These are phyloP conservation scores for Agrochola circellaris DNA, from an alignment of 2,888 invertebrate species.

Conservation along the genomic window DNA sequence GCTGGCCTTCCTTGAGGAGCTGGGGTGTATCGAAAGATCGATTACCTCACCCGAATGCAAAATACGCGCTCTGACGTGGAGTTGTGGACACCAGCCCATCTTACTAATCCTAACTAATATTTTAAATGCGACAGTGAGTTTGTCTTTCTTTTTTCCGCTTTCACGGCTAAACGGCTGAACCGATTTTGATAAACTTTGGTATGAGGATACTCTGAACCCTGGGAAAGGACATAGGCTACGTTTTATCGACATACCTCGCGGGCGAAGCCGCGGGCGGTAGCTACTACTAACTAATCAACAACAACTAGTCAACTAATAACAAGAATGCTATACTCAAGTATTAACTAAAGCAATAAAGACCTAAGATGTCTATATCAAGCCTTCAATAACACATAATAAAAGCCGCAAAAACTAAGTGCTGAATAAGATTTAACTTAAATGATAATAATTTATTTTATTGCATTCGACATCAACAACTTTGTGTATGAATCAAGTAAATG, in stretches of 20 bases:
- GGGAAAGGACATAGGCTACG: no score
- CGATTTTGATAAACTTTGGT: no score
- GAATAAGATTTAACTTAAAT: not conserved
- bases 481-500: constrained; percentile 18
- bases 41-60: not conserved
- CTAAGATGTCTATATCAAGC: not conserved
- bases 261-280: no score
- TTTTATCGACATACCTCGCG: no score
- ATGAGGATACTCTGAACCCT: no score
- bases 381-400: constrained; percentile 11
- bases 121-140: no score
- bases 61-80: not conserved
- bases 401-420: constrained; percentile 5
- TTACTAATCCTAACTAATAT: not conserved
- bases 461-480: not conserved
- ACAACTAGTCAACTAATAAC: not conserved
- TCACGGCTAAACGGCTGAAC: no score
- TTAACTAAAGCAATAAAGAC: not conserved
- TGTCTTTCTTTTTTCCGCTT: no score
- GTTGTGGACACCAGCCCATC: not conserved
- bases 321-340: not conserved
- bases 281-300: not conserved
- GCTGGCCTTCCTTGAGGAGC: no score
- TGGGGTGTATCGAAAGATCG: not conserved
- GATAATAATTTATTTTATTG: constrained; percentile 22